These are phyloP conservation scores for Drosophila oshimai DNA, from an alignment of 1,140 invertebrate species.

Conservation along the genomic window DNA sequence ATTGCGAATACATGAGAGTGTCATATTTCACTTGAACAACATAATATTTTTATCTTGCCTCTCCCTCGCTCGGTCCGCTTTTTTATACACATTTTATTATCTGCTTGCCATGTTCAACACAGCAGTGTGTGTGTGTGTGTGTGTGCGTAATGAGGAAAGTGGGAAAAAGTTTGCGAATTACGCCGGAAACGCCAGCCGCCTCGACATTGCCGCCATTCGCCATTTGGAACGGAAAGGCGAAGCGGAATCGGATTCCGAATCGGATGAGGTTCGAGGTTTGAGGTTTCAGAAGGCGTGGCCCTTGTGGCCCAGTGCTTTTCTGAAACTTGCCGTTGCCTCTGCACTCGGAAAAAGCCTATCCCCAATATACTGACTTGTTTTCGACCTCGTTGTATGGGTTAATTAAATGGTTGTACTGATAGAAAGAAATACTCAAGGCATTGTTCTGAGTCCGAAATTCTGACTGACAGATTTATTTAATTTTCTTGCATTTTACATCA, in stretches of 20 bases:
- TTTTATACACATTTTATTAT: constrained; percentile 30
- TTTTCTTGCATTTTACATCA: not conserved
- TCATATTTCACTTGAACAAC: constrained; percentile 75
- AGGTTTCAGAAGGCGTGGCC: constrained; percentile 14
- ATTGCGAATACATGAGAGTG: constrained; percentile 76
- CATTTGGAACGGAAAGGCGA: constrained; percentile 38
- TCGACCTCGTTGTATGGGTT: not conserved
- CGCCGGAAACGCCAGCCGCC: constrained; percentile 67
- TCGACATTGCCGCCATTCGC: constrained; percentile 51
- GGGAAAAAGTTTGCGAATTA: constrained; percentile 65
- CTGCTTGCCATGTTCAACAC: constrained; percentile 41
- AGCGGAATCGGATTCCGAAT: constrained; percentile 34
- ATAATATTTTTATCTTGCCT: constrained; percentile 47
- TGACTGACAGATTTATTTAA: too few relatives aligned
- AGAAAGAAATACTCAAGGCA: not conserved
- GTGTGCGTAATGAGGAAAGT: constrained; percentile 56
- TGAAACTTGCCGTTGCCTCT: not conserved
- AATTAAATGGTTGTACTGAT: too few relatives aligned
- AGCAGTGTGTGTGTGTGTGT: constrained; percentile 21
- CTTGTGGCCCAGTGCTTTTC: constrained; percentile 7
- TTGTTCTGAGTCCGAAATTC: too few relatives aligned
- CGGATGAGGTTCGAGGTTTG: constrained; percentile 22
- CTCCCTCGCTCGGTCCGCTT: not conserved
- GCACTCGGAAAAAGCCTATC: constrained; percentile 3
- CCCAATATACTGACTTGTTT: not conserved